Conservation (phyloP, 1,140 invertebrate genomes). For the Lepidurus couesii region DNA sequence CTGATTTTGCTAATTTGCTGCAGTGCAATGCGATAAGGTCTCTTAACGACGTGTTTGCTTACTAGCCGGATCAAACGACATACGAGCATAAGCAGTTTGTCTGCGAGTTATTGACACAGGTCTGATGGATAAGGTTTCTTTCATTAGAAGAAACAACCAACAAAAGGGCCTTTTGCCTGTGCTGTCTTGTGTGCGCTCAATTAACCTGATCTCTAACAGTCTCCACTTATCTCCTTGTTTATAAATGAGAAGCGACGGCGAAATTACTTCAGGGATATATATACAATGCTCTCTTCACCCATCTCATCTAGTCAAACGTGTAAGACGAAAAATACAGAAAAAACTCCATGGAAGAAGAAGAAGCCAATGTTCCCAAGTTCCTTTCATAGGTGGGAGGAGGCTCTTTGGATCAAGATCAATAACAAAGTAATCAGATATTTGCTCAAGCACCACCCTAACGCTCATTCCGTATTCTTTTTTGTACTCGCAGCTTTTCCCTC, state of each 20-base stretch:
- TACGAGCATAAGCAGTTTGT: neutral
- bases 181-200: conserved; percentile 8
- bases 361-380: neutral
- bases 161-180: neutral
- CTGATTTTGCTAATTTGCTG: conserved; percentile 1
- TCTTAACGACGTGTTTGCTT: conserved; percentile 8
- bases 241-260: neutral
- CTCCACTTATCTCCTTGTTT: conserved; percentile 18
- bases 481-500: neutral
- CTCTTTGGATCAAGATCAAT: conserved; percentile 22
- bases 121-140: conserved; percentile 14
- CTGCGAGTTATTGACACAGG: conserved; percentile 6
- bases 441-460: conserved; percentile 11
- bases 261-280: conserved; percentile 2
- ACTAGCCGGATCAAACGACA: neutral
- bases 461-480: conserved; percentile 8
- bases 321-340: neutral
- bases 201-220: conserved; percentile 18
- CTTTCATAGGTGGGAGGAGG: conserved; percentile 17
- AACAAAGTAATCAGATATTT: conserved; percentile 20
- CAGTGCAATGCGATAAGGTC: neutral
- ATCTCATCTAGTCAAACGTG: neutral
- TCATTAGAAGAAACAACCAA: neutral
- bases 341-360: neutral
- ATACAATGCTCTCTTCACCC: conserved; percentile 1